Conservation (phyloP, 2,797 vertebrate species). For the Ciconia nigra region DNA sequence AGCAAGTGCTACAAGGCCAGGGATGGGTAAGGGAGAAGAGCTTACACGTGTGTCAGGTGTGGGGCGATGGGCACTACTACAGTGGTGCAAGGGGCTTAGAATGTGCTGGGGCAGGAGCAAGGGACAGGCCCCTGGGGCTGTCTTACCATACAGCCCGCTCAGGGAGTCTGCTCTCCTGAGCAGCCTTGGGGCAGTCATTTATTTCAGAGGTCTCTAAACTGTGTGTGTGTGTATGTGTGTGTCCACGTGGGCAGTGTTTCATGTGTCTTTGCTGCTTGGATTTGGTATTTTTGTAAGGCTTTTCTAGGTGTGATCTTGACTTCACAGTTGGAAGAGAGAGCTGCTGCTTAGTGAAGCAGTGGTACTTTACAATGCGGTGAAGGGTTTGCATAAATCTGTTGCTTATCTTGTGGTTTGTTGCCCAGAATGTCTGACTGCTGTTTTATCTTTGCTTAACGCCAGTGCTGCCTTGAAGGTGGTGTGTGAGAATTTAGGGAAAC, state of each 20-base stretch:
- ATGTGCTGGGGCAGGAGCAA: neutral
- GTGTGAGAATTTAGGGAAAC: neutral
- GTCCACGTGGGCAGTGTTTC: too few species aligned
- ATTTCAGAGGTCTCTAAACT: neutral
- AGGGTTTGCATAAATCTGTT: neutral
- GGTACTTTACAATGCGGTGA: neutral
- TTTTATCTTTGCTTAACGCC: neutral
- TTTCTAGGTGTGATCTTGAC: neutral
- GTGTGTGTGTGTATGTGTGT: neutral
- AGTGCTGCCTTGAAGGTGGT: neutral
- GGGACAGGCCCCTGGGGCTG: neutral
- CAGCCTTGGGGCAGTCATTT: neutral
- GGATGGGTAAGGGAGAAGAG: neutral
- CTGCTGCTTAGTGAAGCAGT: neutral
- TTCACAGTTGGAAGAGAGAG: neutral
- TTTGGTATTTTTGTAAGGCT: neutral
- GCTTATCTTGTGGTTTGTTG: neutral
- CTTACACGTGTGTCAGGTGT: fast-evolving
- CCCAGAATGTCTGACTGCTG: neutral
- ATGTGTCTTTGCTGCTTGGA: neutral
- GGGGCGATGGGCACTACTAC: fast-evolving
- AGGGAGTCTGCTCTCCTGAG: neutral
- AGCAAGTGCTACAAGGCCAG: neutral
- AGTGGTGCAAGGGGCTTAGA: neutral
- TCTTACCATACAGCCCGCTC: too few species aligned